A percentile compares a stretch with the other conserved stretches of the same genome.
phyloP scores from a whole-genome alignment of 2,113 vertebrate genomes.

The Anarhynchus alexandrinus region DNA sequence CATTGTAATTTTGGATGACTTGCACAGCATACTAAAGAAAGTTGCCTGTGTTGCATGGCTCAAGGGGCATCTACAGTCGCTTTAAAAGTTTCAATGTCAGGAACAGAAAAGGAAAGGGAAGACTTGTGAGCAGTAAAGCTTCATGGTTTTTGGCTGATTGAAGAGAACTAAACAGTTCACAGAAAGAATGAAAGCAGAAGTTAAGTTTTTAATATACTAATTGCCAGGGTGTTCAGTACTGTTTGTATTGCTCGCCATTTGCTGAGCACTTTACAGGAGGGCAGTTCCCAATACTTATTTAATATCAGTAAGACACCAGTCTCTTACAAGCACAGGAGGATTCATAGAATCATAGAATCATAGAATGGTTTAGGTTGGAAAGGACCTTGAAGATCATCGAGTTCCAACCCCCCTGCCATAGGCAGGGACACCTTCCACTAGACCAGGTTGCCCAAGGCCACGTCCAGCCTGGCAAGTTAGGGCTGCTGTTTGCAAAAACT shows the following conservation, averaged over 20 bases:
- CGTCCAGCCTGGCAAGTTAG: no score
- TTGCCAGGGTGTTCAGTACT: neutral
- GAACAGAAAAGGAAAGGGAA: neutral
- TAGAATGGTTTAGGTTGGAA: no score
- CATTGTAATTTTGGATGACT: neutral
- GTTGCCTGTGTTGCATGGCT: neutral
- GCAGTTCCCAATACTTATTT: neutral
- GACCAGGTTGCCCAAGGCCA: no score
- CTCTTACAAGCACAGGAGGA: neutral
- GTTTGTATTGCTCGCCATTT: neutral
- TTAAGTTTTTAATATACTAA: neutral
- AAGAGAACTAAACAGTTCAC: neutral
- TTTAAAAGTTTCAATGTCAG: neutral
- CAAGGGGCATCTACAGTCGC: rapidly evolving
- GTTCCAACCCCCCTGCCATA: no score
- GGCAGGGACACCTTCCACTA: no score
- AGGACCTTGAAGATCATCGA: no score
- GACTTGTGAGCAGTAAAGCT: neutral
- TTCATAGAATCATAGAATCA: no score
- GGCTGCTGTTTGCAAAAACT: neutral
- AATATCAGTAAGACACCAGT: neutral
- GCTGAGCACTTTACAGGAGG: neutral
- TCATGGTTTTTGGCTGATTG: neutral
- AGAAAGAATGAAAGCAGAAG: neutral
- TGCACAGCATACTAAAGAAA: neutral